phyloP scores from a whole-genome alignment of 2,113 vertebrate genomes.

The Sylvilagus bachmani region DNA sequence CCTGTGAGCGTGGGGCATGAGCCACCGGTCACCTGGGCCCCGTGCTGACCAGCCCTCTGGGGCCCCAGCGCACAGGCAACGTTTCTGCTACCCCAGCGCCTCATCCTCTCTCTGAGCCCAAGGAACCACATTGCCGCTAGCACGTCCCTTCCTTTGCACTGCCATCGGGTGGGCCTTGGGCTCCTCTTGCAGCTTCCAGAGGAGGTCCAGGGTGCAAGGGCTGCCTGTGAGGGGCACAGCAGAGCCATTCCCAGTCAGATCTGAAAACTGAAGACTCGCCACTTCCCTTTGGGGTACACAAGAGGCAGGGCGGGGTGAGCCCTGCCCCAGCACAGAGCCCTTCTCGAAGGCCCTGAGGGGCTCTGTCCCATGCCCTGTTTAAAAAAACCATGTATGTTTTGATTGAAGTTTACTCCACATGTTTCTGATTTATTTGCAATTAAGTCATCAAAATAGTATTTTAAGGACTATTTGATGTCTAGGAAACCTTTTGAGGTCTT shows the following conservation, averaged over 20 bases:
- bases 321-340: neutral
- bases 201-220: accelerated
- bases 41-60: accelerated
- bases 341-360: neutral
- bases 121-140: neutral
- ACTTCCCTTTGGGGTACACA: neutral
- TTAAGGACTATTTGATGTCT: constrained; percentile 79
- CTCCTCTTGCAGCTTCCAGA: accelerated
- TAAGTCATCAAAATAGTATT: constrained; percentile 78
- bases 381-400: constrained; percentile 40
- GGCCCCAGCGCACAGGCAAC: too few species aligned
- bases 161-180: accelerated
- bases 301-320: neutral
- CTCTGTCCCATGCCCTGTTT: neutral
- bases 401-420: constrained; percentile 62
- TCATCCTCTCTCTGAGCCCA: accelerated
- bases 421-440: constrained; percentile 76
- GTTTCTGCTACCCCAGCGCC: too few species aligned
- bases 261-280: neutral
- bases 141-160: neutral
- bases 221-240: accelerated
- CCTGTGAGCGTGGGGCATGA: accelerated
- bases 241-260: neutral
- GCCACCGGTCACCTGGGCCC: accelerated
- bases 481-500: constrained; percentile 76